These are phyloP conservation scores for Montipora efflorescens DNA, from an alignment of 64 coral and sea anemone genomes.

Conservation along the genomic window DNA sequence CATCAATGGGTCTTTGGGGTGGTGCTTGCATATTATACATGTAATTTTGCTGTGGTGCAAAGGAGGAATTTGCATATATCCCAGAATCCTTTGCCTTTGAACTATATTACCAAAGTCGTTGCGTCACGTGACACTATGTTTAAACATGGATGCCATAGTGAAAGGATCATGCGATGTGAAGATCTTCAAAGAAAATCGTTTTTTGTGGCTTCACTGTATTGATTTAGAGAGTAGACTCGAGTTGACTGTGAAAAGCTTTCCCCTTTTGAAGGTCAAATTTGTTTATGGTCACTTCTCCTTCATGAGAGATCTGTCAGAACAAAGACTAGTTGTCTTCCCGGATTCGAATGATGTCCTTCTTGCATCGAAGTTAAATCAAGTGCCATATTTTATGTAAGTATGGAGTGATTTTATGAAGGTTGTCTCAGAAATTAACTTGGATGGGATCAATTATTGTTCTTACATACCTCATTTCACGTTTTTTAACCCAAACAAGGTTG, in stretches of 20 bases:
- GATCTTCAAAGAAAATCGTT: background rate
- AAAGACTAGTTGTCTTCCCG: slow-evolving; percentile 24
- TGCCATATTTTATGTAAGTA: slow-evolving; percentile 61
- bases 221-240: background rate
- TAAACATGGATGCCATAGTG: background rate
- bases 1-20: too few species aligned
- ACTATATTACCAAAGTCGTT: slow-evolving; percentile 33
- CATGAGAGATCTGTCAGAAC: slow-evolving; percentile 1
- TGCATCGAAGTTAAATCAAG: slow-evolving; percentile 52
- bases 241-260: background rate
- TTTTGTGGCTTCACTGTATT: background rate
- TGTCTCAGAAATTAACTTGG: background rate
- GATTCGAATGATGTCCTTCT: background rate
- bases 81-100: slow-evolving; percentile 3
- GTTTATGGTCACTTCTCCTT: slow-evolving; percentile 47
- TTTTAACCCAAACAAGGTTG: slow-evolving; percentile 21
- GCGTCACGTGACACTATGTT: background rate
- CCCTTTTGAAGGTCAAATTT: slow-evolving; percentile 16
- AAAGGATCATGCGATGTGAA: background rate
- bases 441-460: background rate
- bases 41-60: background rate
- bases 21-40: too few species aligned
- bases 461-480: background rate
- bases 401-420: background rate
- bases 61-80: background rate